Conservation (phyloP, 1,140 invertebrate species). For the Drosophila sproati region DNA sequence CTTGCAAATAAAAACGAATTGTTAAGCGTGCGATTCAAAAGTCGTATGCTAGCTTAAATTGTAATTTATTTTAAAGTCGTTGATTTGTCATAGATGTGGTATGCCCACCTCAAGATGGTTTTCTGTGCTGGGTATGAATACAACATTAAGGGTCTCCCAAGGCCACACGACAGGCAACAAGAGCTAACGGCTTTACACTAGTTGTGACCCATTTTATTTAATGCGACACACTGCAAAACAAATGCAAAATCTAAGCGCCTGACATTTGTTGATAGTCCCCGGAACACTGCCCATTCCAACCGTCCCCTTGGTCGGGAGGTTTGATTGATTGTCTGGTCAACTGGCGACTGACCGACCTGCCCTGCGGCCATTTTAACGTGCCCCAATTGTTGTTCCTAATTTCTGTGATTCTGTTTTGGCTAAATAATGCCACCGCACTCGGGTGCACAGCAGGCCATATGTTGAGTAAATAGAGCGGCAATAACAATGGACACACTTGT, state of each 20-base stretch:
- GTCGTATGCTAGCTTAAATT: no score
- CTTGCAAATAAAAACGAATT: no score
- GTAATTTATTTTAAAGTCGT: not conserved
- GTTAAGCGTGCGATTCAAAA: no score
- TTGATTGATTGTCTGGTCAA: conserved; percentile 64
- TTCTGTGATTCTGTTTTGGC: conserved; percentile 51
- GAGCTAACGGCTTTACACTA: conserved; percentile 27
- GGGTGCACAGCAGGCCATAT: conserved; percentile 4
- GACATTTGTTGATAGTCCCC: conserved; percentile 40
- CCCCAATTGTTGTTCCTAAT: conserved; percentile 59
- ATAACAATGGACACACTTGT: conserved; percentile 44
- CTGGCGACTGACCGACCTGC: conserved; percentile 22
- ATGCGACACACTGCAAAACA: conserved; percentile 41
- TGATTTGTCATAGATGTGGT: not conserved
- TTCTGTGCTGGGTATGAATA: not conserved
- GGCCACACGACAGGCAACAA: conserved; percentile 12
- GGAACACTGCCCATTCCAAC: not conserved
- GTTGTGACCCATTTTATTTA: conserved; percentile 40
- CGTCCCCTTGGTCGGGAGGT: conserved; percentile 18
- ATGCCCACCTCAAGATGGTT: not conserved
- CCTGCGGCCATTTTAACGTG: conserved; percentile 46
- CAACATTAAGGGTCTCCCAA: conserved; percentile 21
- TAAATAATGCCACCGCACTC: conserved; percentile 64
- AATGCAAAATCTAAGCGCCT: conserved; percentile 40
- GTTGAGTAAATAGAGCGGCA: conserved; percentile 38